phyloP scores from a whole-genome alignment of 2,113 vertebrate genomes.

The Amblyopsis rosae region DNA sequence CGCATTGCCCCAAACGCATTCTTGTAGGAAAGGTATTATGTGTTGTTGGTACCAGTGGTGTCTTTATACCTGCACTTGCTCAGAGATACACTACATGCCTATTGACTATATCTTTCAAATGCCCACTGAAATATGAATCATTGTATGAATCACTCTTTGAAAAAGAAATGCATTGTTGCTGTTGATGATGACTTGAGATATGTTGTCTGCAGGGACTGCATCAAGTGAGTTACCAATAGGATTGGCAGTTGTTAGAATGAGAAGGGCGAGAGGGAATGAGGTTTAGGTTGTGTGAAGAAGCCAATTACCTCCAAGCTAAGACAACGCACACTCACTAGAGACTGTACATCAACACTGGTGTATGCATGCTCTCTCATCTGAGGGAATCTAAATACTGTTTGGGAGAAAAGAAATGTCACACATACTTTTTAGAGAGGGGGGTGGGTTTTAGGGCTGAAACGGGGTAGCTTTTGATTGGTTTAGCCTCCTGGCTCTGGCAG shows the following conservation, averaged over 20 bases:
- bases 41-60: slow-evolving; percentile 10
- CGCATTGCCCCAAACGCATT: too few relatives aligned
- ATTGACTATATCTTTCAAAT: slow-evolving; percentile 46
- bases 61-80: slow-evolving; percentile 9
- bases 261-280: slow-evolving; percentile 39
- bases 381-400: slow-evolving; percentile 28
- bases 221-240: slow-evolving; percentile 56
- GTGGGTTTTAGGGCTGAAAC: neutral
- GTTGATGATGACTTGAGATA: slow-evolving; percentile 46
- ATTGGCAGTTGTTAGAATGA: slow-evolving; percentile 54
- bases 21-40: too few relatives aligned
- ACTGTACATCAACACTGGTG: slow-evolving; percentile 28
- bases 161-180: slow-evolving; percentile 40
- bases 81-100: too few relatives aligned
- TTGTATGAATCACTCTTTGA: slow-evolving; percentile 31
- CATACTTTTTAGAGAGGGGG: neutral
- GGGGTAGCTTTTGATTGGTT: slow-evolving; percentile 24
- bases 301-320: slow-evolving; percentile 54
- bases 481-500: slow-evolving; percentile 26
- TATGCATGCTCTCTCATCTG: neutral
- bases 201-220: slow-evolving; percentile 45
- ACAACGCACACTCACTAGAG: slow-evolving; percentile 21
- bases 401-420: slow-evolving; percentile 5
- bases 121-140: slow-evolving; percentile 36
- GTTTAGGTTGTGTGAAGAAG: slow-evolving; percentile 62